Conservation (phyloP, 2,888 invertebrate genomes). For the Heteromurus nitidus region DNA sequence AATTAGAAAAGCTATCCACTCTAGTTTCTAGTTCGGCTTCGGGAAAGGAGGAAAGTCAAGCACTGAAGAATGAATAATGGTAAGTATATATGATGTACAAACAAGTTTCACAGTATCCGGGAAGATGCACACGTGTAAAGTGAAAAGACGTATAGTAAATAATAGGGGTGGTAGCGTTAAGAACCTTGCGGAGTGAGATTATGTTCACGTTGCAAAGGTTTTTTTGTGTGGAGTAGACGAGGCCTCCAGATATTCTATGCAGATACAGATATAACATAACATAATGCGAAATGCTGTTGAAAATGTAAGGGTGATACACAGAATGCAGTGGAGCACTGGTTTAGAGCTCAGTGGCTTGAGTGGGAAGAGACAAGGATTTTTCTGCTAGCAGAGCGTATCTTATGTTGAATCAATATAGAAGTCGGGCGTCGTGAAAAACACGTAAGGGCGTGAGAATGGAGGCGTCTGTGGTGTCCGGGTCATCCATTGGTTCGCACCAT, state of each 20-base stretch:
- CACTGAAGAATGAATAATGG: conserved; percentile 49
- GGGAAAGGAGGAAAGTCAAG: conserved; percentile 20
- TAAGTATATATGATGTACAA: no score
- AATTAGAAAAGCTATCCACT: background rate
- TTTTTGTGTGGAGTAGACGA: conserved; percentile 12
- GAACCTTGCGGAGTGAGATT: conserved; percentile 37
- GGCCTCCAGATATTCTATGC: conserved; percentile 8
- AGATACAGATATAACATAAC: conserved; percentile 44
- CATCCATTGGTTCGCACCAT: conserved; percentile 74
- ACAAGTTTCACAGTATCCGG: no score
- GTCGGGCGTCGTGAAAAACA: conserved; percentile 74
- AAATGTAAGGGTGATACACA: conserved; percentile 19
- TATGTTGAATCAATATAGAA: conserved; percentile 74
- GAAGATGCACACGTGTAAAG: conserved; percentile 28
- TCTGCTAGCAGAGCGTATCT: conserved; percentile 15
- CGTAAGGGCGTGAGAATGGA: conserved; percentile 74
- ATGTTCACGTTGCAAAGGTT: conserved; percentile 35
- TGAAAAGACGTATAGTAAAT: conserved; percentile 57
- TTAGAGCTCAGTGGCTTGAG: conserved; percentile 3
- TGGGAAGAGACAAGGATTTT: conserved; percentile 20
- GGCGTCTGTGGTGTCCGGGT: conserved; percentile 74
- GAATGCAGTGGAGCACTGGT: conserved; percentile 20
- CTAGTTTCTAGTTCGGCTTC: no score
- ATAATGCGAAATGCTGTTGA: background rate
- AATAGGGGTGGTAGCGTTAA: conserved; percentile 33